phyloP scores from a whole-genome alignment of 2,797 vertebrate species.

The Chromobotia macracanthus region DNA sequence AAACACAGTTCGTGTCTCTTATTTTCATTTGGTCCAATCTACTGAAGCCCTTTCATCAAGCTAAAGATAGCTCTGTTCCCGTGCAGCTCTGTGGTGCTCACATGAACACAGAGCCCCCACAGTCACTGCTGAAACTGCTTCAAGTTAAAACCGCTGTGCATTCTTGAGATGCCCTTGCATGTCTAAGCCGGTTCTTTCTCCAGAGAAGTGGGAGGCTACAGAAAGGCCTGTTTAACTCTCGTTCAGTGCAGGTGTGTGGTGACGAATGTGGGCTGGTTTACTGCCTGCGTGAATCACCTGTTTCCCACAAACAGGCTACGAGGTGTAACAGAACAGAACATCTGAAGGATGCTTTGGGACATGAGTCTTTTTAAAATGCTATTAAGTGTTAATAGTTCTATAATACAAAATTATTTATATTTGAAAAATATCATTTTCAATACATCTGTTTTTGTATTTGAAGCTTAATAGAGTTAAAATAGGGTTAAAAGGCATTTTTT shows the following conservation, averaged over 20 bases:
- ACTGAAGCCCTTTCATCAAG: conserved; percentile 14
- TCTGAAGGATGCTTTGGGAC: neutral
- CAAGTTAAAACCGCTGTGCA: conserved; percentile 45
- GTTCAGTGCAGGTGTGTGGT: conserved; percentile 20
- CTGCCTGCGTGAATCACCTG: neutral
- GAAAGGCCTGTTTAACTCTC: conserved; percentile 13
- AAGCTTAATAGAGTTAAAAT: neutral
- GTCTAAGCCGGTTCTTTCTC: conserved; percentile 51
- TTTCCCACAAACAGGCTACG: neutral
- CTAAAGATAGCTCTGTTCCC: conserved; percentile 27
- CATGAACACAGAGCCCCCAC: conserved; percentile 19
- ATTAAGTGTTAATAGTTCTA: too few species aligned
- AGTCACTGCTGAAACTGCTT: conserved; percentile 37
- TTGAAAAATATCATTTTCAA: too few species aligned
- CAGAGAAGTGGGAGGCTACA: conserved; percentile 33
- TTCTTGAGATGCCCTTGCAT: conserved; percentile 60
- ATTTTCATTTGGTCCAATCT: conserved; percentile 35
- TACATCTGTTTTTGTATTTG: too few species aligned
- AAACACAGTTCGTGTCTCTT: conserved; percentile 12
- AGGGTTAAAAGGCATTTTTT: neutral
- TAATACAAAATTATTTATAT: too few species aligned
- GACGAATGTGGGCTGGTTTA: conserved; percentile 9
- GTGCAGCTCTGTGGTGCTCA: conserved; percentile 7
- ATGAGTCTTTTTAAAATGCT: neutral
- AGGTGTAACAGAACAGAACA: neutral